Percentiles rank a stretch among this genome's conserved stretches.
Evolutionary conservation across 2,888 invertebrate species (phyloP).

Genomic region (Thalpophila matura): DNA sequence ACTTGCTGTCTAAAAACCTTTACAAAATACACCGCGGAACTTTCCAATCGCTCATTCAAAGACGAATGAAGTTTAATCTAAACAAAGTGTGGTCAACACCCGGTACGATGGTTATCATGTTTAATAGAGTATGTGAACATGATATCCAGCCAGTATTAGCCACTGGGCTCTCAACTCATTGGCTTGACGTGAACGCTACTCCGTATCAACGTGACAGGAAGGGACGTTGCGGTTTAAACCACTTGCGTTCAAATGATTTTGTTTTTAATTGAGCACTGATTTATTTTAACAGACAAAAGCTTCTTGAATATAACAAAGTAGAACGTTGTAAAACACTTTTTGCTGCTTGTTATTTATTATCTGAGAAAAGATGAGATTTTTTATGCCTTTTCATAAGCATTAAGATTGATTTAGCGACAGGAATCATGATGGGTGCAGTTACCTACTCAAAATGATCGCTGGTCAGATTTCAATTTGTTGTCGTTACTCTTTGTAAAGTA

Average conservation of each 20-base stretch:
- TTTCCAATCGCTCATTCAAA: slow-evolving; percentile 37
- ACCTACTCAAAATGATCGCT: too few relatives aligned
- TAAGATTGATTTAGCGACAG: slow-evolving; percentile 10
- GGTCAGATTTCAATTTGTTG: too few relatives aligned
- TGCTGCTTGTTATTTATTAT: slow-evolving; percentile 7
- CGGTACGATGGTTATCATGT: slow-evolving; percentile 72
- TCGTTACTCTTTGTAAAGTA: too few relatives aligned
- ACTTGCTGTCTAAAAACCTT: too few relatives aligned
- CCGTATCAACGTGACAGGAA: slow-evolving; percentile 63
- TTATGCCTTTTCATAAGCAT: not conserved
- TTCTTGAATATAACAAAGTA: slow-evolving; percentile 41
- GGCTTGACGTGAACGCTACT: slow-evolving; percentile 68
- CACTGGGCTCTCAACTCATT: slow-evolving; percentile 76
- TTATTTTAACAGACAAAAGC: slow-evolving; percentile 48
- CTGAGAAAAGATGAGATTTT: not conserved
- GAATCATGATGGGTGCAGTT: not conserved
- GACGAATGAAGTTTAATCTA: slow-evolving; percentile 48
- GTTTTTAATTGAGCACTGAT: slow-evolving; percentile 55
- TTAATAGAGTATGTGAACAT: slow-evolving; percentile 85
- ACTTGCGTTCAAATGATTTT: slow-evolving; percentile 60
- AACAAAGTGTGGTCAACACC: slow-evolving; percentile 75
- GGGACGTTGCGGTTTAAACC: slow-evolving; percentile 66
- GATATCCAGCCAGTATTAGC: slow-evolving; percentile 74
- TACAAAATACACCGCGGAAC: not conserved
- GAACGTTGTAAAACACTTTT: slow-evolving; percentile 27